Conservation (phyloP, 2,797 vertebrate species). For the Lacerta viridis region DNA sequence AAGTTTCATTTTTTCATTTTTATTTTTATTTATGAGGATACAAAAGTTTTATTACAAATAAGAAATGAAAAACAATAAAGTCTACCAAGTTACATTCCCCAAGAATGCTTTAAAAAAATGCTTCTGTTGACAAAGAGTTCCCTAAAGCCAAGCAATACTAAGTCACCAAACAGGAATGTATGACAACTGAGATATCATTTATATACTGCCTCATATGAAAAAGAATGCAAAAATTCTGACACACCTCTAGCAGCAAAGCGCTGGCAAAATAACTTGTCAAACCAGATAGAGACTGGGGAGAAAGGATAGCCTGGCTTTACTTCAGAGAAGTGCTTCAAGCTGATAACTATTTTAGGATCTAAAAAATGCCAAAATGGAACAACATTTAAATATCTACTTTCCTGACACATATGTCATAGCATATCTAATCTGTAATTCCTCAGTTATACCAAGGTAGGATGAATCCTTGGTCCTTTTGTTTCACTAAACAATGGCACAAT, state of each 20-base stretch:
- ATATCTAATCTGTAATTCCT: slow-evolving; percentile 11
- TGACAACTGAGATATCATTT: slow-evolving; percentile 58
- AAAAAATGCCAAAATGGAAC: slow-evolving; percentile 19
- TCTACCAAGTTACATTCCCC: slow-evolving; percentile 26
- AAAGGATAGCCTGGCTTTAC: background rate
- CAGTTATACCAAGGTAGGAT: slow-evolving; percentile 10
- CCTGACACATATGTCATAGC: rapidly evolving
- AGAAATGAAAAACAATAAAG: slow-evolving; percentile 38
- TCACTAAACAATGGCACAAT: background rate
- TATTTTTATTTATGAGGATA: background rate
- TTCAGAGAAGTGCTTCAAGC: background rate
- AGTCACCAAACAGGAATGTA: slow-evolving; percentile 61
- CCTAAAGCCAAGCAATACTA: slow-evolving; percentile 21
- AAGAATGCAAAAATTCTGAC: slow-evolving; percentile 48
- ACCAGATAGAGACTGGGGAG: slow-evolving; percentile 56
- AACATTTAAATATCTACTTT: background rate
- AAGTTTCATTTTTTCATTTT: slow-evolving; percentile 25
- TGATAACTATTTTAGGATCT: background rate
- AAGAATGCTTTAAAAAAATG: slow-evolving; percentile 17
- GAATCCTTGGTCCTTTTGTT: background rate
- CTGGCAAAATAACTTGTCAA: slow-evolving; percentile 64
- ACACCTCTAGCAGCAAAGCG: slow-evolving; percentile 64
- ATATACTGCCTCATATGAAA: slow-evolving; percentile 53
- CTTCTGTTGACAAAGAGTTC: slow-evolving; percentile 47
- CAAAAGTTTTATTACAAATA: slow-evolving; percentile 26